These are phyloP conservation scores for Lindbergichthys nudifrons DNA, from an alignment of 2,797 vertebrate species.

Conservation along the genomic window DNA sequence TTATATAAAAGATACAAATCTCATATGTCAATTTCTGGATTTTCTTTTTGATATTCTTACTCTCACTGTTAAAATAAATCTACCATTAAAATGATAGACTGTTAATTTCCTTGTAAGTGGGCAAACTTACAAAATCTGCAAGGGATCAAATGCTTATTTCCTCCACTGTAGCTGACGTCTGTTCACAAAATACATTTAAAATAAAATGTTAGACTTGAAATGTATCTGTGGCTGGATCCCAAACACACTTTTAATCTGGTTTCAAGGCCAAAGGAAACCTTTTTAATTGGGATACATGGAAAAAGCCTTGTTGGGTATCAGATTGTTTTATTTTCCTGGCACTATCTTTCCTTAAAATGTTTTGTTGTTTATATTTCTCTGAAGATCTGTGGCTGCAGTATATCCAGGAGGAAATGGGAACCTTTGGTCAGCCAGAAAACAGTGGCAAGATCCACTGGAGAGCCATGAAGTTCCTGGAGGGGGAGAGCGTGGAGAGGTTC, in stretches of 20 bases:
- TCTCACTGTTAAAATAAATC: no score
- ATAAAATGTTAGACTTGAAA: not conserved
- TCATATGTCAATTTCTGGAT: no score
- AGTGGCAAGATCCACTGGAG: slow-evolving; percentile 95
- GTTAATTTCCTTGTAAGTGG: no score
- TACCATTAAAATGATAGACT: no score
- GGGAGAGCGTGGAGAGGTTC: slow-evolving; percentile 90
- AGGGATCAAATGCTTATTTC: no score
- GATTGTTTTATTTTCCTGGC: slow-evolving; percentile 1
- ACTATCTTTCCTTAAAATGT: not conserved
- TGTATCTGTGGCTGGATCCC: not conserved
- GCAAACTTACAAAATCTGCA: no score
- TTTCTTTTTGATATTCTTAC: no score
- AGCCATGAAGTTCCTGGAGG: slow-evolving; percentile 92
- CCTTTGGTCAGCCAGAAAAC: slow-evolving; percentile 89
- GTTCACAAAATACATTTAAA: not conserved
- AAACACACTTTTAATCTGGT: not conserved
- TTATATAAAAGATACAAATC: no score
- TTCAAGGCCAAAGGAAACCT: not conserved
- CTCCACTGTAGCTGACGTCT: no score
- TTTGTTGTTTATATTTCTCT: slow-evolving; percentile 12
- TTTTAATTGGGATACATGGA: not conserved
- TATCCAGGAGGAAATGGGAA: slow-evolving; percentile 89
- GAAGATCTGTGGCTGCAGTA: slow-evolving; percentile 95
- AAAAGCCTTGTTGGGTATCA: not conserved